These are phyloP conservation scores for Rhodeus uyekii DNA, from an alignment of 2,797 vertebrate genomes.

Conservation along the genomic window DNA sequence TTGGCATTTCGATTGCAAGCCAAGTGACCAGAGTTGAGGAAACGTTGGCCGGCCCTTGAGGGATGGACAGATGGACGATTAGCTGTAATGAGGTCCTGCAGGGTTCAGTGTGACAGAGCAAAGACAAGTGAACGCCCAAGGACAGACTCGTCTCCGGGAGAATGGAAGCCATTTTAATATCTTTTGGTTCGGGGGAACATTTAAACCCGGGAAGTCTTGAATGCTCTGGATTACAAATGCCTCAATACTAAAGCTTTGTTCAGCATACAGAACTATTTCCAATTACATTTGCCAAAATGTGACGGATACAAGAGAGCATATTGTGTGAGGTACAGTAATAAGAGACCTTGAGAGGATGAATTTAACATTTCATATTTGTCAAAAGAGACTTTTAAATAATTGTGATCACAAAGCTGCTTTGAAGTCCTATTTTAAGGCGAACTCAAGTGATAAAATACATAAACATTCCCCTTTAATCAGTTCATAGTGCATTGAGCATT, in stretches of 20 bases:
- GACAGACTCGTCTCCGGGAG: slow-evolving; percentile 43
- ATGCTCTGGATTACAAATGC: background rate
- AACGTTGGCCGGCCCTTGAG: slow-evolving; percentile 49
- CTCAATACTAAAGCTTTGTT: background rate
- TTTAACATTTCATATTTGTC: background rate
- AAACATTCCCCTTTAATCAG: too few species aligned
- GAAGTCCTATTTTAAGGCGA: background rate
- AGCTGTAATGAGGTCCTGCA: slow-evolving; percentile 71
- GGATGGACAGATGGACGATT: slow-evolving; percentile 72
- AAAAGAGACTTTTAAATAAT: background rate
- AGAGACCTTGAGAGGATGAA: background rate
- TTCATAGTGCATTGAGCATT: too few species aligned
- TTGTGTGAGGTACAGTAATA: background rate
- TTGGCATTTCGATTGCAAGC: slow-evolving; percentile 57
- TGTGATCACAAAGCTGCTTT: too few species aligned
- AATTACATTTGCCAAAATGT: background rate
- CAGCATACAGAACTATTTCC: background rate
- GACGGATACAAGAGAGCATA: too few species aligned
- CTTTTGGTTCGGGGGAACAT: background rate
- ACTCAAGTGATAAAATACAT: background rate
- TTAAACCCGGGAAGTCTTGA: background rate
- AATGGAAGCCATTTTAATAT: slow-evolving; percentile 8
- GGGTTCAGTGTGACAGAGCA: slow-evolving; percentile 61
- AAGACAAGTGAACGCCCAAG: slow-evolving; percentile 49
- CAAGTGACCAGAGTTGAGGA: slow-evolving; percentile 52